Evolutionary conservation across 1,140 invertebrate genomes (phyloP).

Genomic region (Calephelis virginiensis): DNA sequence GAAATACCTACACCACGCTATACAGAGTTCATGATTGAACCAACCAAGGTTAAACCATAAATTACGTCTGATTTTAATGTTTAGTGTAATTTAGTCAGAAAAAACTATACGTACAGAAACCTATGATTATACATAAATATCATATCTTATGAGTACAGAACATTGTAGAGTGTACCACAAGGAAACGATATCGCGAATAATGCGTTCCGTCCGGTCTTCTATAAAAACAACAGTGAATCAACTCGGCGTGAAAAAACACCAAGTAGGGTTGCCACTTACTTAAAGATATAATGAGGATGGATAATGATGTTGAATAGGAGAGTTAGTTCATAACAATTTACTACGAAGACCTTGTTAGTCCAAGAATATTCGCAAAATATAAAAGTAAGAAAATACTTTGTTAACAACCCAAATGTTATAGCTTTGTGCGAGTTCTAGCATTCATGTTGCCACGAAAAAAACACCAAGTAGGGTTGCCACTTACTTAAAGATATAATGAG

Average conservation of each 20-base stretch:
- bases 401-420: too few relatives aligned
- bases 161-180: conserved; percentile 1
- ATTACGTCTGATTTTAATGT: background rate
- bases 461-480: too few relatives aligned
- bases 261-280: background rate
- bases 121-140: background rate
- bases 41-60: conserved; percentile 1
- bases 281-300: too few relatives aligned
- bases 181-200: conserved; percentile 23
- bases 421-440: too few relatives aligned
- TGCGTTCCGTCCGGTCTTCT: conserved; percentile 24
- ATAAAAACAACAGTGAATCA: conserved; percentile 19
- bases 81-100: background rate
- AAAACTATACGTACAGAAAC: background rate
- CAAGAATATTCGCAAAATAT: too few relatives aligned
- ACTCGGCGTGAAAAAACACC: background rate
- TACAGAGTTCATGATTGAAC: background rate
- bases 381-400: too few relatives aligned
- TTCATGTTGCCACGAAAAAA: too few relatives aligned
- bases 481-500: too few relatives aligned
- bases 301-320: too few relatives aligned
- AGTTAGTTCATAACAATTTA: too few relatives aligned
- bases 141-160: background rate
- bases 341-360: too few relatives aligned
- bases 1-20: too few relatives aligned